These are phyloP conservation scores for Lagopus leucura DNA, from an alignment of 2,113 vertebrate genomes.

Conservation along the genomic window DNA sequence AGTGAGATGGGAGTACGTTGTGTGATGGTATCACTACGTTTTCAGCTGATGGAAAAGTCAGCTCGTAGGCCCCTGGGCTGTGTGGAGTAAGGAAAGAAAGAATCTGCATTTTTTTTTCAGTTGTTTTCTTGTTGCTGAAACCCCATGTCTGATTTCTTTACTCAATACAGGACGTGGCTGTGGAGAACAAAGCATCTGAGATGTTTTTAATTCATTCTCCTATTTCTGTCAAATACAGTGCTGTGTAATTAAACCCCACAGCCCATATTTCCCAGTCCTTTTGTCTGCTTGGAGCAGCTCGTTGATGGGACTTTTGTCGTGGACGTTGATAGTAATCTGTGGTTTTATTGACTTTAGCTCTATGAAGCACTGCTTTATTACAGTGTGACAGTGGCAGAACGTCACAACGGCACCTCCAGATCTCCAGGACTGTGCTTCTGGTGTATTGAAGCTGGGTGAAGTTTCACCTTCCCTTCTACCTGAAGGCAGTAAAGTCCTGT, in stretches of 20 bases:
- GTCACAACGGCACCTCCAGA: background rate
- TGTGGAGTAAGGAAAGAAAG: background rate
- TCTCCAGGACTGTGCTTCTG: background rate
- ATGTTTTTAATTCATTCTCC: fast-evolving
- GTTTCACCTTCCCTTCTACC: background rate
- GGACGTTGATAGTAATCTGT: background rate
- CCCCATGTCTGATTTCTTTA: fast-evolving
- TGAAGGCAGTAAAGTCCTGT: background rate
- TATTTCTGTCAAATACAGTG: background rate
- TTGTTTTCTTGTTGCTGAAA: background rate
- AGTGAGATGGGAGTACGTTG: background rate
- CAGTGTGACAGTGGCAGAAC: background rate
- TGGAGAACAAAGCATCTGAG: background rate
- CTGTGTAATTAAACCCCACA: background rate
- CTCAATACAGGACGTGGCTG: fast-evolving
- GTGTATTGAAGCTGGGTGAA: background rate
- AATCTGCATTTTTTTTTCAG: background rate
- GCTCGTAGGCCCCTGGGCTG: background rate
- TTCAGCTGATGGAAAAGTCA: constrained; percentile 1
- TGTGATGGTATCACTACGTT: background rate
- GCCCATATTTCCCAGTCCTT: background rate
- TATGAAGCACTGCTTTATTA: background rate
- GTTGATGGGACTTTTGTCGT: no score
- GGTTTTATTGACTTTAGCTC: background rate
- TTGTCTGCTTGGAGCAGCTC: background rate